phyloP scores from a whole-genome alignment of 2,113 vertebrate genomes.

The Natator depressus region DNA sequence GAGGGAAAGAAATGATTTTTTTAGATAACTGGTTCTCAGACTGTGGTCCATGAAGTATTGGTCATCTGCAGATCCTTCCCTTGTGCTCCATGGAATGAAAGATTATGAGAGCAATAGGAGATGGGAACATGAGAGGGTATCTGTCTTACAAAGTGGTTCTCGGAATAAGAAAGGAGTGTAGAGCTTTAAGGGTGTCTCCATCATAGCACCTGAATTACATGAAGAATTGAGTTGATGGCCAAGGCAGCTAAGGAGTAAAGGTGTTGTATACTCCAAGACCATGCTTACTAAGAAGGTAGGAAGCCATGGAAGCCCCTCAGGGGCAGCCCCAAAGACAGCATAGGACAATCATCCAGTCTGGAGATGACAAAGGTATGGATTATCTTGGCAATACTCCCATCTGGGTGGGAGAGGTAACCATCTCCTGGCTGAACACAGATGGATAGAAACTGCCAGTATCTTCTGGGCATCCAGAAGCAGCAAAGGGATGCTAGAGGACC shows the following conservation, averaged over 20 bases:
- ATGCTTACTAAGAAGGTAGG: neutral
- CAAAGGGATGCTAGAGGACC: neutral
- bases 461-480: rapidly evolving
- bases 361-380: neutral
- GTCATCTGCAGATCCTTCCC: neutral
- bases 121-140: neutral
- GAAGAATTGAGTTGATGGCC: neutral
- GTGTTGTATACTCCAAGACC: neutral
- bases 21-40: neutral
- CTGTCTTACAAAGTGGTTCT: neutral
- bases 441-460: neutral
- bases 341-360: neutral
- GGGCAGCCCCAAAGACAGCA: neutral
- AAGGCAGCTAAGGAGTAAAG: neutral
- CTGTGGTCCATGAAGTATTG: neutral
- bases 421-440: neutral
- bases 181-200: rapidly evolving
- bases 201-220: rapidly evolving
- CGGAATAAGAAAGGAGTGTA: neutral
- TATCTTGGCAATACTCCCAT: neutral
- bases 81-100: neutral
- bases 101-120: neutral
- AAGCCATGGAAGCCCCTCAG: neutral
- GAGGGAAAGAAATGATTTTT: neutral
- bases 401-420: neutral